Conservation (phyloP, 2,888 invertebrate species). For the Liposcelis brunnea region DNA sequence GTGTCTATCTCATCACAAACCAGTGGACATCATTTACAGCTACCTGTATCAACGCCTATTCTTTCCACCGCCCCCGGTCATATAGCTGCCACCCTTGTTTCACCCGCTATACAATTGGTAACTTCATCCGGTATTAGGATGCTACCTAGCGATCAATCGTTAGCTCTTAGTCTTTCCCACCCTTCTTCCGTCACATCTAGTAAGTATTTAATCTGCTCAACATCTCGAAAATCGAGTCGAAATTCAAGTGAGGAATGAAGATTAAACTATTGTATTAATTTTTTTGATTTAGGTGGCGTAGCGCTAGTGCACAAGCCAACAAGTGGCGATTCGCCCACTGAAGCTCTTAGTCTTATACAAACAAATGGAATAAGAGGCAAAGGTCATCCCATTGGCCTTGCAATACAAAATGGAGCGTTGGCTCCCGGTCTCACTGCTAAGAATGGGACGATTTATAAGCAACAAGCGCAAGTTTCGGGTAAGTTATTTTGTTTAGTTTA, state of each 20-base stretch:
- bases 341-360: conserved; percentile 3
- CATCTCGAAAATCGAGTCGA: too few relatives aligned
- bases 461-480: neutral
- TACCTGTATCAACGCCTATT: neutral
- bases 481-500: too few relatives aligned
- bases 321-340: neutral
- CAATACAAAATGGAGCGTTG: conserved; percentile 3
- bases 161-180: conserved; percentile 3
- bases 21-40: too few relatives aligned
- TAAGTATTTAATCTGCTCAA: too few relatives aligned
- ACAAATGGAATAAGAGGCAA: conserved; percentile 4
- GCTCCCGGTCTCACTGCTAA: conserved; percentile 4
- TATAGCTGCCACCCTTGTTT: conserved; percentile 25
- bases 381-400: conserved; percentile 1
- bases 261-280: too few relatives aligned
- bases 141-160: conserved; percentile 26
- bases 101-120: conserved; percentile 31
- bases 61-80: conserved; percentile 2
- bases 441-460: conserved; percentile 4
- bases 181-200: neutral
- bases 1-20: too few relatives aligned
- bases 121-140: conserved; percentile 25
- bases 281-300: conserved; percentile 6
- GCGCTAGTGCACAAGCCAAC: conserved; percentile 5
- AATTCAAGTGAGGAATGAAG: too few relatives aligned